phyloP scores from a whole-genome alignment of 2,113 vertebrate species.

The Nyctibius bracteatus region DNA sequence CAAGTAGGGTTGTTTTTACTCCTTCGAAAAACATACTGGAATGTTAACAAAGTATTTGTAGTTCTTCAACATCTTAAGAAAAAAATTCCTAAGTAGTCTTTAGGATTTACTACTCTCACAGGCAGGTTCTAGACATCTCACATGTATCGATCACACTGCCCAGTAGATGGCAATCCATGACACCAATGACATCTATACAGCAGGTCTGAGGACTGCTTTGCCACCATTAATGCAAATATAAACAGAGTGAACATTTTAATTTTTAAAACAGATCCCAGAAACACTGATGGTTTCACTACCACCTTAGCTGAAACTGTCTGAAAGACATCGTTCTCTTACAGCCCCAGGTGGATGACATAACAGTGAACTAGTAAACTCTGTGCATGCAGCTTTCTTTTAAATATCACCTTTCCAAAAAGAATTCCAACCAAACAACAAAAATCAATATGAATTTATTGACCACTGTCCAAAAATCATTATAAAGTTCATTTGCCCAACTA shows the following conservation, averaged over 20 bases:
- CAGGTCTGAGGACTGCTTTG: background rate
- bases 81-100: background rate
- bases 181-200: background rate
- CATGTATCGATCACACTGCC: background rate
- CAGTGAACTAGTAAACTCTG: background rate
- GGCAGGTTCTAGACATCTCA: rapidly evolving
- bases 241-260: background rate
- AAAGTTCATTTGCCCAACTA: background rate
- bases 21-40: background rate
- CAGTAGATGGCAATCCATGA: background rate
- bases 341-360: background rate
- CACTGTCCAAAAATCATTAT: background rate
- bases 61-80: background rate
- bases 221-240: background rate
- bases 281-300: background rate
- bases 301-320: background rate
- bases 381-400: background rate
- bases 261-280: background rate
- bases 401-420: background rate
- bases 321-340: background rate
- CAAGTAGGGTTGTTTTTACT: background rate
- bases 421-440: background rate
- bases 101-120: background rate
- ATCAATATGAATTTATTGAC: background rate
- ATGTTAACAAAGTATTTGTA: background rate